A percentile compares a stretch with the other conserved stretches of the same genome.
Conservation (phyloP, 2,113 vertebrate species). For the Gymnobelideus leadbeateri region DNA sequence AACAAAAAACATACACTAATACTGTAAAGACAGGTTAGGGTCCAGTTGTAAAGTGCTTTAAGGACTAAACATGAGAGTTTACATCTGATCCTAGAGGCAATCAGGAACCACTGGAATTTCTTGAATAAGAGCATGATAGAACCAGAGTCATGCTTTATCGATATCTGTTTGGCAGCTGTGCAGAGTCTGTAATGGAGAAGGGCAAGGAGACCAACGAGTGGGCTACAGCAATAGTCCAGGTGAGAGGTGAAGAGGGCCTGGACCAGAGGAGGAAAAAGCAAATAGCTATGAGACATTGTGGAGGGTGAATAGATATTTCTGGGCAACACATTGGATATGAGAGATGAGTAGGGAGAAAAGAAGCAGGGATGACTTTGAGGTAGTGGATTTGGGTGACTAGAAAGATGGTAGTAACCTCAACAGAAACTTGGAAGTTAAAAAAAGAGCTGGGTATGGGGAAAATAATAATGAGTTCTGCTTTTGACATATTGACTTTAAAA, state of each 20-base stretch:
- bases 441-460: not conserved
- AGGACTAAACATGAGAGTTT: not conserved
- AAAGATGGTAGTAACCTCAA: not conserved
- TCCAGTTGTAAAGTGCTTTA: not conserved
- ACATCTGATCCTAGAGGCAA: not conserved
- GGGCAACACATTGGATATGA: not conserved
- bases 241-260: not conserved
- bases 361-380: not conserved
- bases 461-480: not conserved
- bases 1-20: not conserved
- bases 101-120: not conserved
- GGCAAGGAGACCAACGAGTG: not conserved
- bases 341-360: not conserved
- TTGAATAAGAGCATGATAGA: not conserved
- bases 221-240: not conserved
- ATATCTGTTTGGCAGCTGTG: not conserved
- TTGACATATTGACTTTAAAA: not conserved
- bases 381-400: not conserved
- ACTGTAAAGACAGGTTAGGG: not conserved
- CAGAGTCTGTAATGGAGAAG: not conserved
- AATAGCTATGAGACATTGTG: not conserved
- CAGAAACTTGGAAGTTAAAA: not conserved
- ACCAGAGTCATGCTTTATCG: not conserved
- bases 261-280: not conserved
- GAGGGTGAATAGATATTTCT: not conserved